These are phyloP conservation scores for Hypselothyrea guttata DNA, from an alignment of 2,888 invertebrate genomes.

Conservation along the genomic window DNA sequence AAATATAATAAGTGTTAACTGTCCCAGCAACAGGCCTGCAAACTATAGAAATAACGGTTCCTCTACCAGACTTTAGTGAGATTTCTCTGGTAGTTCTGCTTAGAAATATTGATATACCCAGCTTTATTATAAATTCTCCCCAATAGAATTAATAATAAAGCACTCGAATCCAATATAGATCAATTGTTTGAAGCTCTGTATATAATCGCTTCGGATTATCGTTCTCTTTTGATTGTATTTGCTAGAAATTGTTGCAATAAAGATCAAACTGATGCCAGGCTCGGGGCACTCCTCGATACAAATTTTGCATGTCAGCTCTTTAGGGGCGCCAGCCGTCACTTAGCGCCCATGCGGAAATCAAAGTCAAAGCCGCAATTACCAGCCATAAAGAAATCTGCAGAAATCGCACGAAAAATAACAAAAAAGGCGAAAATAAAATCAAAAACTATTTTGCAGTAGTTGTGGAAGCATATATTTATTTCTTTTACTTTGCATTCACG, in stretches of 20 bases:
- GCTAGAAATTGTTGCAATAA: background rate
- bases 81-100: too few species aligned
- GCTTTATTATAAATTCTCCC: too few species aligned
- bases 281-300: constrained; percentile 25
- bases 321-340: constrained; percentile 38
- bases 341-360: constrained; percentile 71
- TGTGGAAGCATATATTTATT: constrained; percentile 23
- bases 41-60: too few species aligned
- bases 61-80: too few species aligned
- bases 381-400: constrained; percentile 32
- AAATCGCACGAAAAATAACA: too few species aligned
- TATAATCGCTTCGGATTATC: background rate
- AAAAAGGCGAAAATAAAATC: constrained; percentile 17
- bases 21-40: too few species aligned
- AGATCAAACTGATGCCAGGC: background rate
- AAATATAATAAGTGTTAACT: too few species aligned
- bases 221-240: background rate
- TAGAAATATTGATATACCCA: too few species aligned
- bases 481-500: constrained; percentile 10
- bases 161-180: too few species aligned
- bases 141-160: too few species aligned
- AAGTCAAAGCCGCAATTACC: constrained; percentile 72
- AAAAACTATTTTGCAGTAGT: constrained; percentile 41
- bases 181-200: too few species aligned
- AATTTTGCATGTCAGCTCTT: constrained; percentile 49